Evolutionary conservation across 2,113 vertebrate species (phyloP), one percentile per base, ranked within the genome.

Genomic region (Eulemur rufifrons): DNA sequence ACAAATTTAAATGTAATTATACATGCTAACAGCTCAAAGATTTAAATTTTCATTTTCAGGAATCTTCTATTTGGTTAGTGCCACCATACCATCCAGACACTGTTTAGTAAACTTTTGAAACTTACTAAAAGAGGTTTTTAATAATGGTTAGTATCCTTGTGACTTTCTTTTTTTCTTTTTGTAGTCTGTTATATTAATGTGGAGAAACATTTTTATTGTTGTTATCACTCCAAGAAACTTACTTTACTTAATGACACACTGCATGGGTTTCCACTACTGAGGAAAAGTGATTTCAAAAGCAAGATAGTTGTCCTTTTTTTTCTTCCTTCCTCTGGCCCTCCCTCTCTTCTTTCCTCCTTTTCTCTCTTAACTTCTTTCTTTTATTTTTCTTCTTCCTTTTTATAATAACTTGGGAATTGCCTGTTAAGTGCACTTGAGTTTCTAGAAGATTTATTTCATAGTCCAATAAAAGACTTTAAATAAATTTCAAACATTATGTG

Each of bases 61-160:
- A 97, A 97, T 98, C 97, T 97, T 97, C 97, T 97, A 96, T 98
- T 97, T 97, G 97, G 97, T 97, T 98, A 98, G 97, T 98, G 97
- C 97, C 97, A 97, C 97, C 97, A 96, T 97, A 97, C 95, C 95
- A 98, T 97, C 97, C 97, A 97, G 97, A 97, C 91, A 98, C 97
- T 96, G 97, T 98, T 97, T 98, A 97, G 97, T 97, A 98, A 94
- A 96, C 96, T 97, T 97, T 98, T 97, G 96, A 98, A 97, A 97
- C 77, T 97, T 98, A 96, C 95, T 97, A 97, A 96, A 97, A 96
- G 97, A 97, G 97, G 93, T 97, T 98, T 97, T 98, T 93, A 97
- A 97, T 97, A 86, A 97, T 97, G 97, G 96, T 98, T 97, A 97
- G 97, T 97, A 98, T 97, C 97, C 50, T 96, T 91, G 82, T 96